Conservation (phyloP, 2,888 invertebrate genomes). For the Augiades crinisus region DNA sequence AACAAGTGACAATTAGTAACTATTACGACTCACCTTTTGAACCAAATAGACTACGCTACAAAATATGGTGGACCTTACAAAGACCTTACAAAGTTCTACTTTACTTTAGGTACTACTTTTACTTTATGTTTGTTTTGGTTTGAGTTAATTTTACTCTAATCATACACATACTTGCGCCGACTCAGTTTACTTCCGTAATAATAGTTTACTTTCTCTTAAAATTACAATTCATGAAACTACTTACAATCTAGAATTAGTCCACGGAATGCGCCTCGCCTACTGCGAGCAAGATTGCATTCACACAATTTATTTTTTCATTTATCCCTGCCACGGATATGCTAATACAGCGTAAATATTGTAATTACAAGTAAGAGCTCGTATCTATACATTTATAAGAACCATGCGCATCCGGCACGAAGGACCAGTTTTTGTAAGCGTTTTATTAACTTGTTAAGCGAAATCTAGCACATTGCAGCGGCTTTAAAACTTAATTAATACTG, state of each 20-base stretch:
- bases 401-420: conserved; percentile 13
- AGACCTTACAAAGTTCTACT: no score
- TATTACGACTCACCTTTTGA: no score
- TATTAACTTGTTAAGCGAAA: no score
- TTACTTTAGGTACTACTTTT: no score
- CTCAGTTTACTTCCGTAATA: background rate
- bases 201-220: background rate
- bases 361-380: conserved; percentile 11
- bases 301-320: conserved; percentile 7
- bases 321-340: conserved; percentile 1
- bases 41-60: no score
- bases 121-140: no score
- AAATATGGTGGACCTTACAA: no score
- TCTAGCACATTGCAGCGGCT: no score
- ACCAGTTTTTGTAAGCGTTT: conserved; percentile 7
- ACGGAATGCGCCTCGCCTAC: background rate
- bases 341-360: conserved; percentile 9
- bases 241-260: background rate
- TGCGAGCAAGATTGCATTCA: background rate
- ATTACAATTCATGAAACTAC: background rate
- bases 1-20: no score
- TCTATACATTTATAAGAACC: background rate
- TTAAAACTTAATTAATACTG: no score
- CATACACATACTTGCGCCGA: no score
- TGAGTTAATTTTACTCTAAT: no score